Evolutionary conservation across 1,140 invertebrate genomes (phyloP), one percentile per base, ranked within the genome.

Genomic region (Drosophila prosaltans): DNA sequence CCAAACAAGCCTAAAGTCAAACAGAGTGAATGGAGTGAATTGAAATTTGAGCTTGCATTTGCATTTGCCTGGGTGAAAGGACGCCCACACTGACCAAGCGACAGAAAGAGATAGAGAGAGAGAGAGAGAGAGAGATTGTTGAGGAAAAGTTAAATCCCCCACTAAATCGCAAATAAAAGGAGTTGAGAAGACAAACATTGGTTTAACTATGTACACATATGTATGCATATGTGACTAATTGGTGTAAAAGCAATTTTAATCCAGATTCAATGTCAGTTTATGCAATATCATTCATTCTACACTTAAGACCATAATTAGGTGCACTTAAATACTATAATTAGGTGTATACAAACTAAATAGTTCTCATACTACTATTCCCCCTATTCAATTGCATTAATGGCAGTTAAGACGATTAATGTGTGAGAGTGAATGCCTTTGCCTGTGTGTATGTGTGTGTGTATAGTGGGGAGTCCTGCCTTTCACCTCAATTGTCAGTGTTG

Each of bases 401-500:
- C 21, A 51, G 45, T 24, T 51, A 51, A 51, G 45, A 8, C 26
- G 45, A 21, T 51, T 36, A 4, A 36, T 36, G 32, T 36, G 32
- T 36, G 32, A 6, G 32, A 6, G 32, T 36, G 32, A 4, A 36
- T 36, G 4, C 4, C 28, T 30, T 6, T 36, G 32, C 1, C 3
- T 36, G 32, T 6, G 32, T 36, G 39, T 16, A 16, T 40, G 9
- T 51, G 45, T 9, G 5, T 9, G n/a, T 51, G 6, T 9, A 4
- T 51, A 21, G 21, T 36, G 51, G 32, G 32, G 32, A 69, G 72
- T 60, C 75, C 74, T 81, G 65, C 71, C 82, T 85, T 85, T 85
- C 82, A 85, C 82, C 79, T 86, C 78, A 74, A 85, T 75, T 85
- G 66, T 73, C 24, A 51, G 24, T 21, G 45, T 51, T 51, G 9